Evolutionary conservation across 2,113 vertebrate species (phyloP).

Genomic region (Ammodytes dubius): DNA sequence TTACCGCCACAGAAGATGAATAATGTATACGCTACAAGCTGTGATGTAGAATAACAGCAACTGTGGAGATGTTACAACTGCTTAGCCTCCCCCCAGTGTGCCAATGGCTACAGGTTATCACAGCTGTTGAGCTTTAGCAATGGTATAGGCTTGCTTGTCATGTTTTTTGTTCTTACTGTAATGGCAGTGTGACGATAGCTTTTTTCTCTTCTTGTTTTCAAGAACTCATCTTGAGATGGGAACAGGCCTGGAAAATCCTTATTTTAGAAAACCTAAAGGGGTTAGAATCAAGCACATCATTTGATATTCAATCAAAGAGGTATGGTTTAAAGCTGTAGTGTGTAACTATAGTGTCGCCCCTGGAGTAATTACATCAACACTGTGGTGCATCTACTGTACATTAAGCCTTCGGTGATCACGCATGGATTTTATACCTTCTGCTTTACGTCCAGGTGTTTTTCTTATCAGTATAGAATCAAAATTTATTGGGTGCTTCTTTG

Average conservation of each 20-base stretch:
- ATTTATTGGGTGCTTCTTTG: too few relatives aligned
- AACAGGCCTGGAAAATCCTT: not conserved
- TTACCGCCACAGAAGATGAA: conserved; percentile 35
- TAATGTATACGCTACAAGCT: conserved; percentile 55
- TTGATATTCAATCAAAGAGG: not conserved
- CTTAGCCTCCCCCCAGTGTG: conserved; percentile 4
- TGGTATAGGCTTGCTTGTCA: not conserved
- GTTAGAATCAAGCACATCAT: not conserved
- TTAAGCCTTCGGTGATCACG: too few relatives aligned
- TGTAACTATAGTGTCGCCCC: too few relatives aligned
- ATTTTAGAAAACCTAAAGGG: not conserved
- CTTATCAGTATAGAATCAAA: too few relatives aligned
- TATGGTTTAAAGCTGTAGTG: too few relatives aligned
- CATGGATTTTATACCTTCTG: too few relatives aligned
- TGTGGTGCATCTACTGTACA: too few relatives aligned
- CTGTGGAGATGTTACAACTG: not conserved
- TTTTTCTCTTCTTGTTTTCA: not conserved
- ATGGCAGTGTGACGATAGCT: not conserved
- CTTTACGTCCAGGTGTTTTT: too few relatives aligned
- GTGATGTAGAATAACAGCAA: conserved; percentile 42
- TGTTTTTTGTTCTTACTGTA: too few relatives aligned
- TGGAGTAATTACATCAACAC: too few relatives aligned
- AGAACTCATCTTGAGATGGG: not conserved
- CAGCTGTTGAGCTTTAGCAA: too few relatives aligned
- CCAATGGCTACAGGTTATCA: not conserved